Conservation (phyloP, 92 coral and sea anemone genomes). For the Siderastrea siderea region DNA sequence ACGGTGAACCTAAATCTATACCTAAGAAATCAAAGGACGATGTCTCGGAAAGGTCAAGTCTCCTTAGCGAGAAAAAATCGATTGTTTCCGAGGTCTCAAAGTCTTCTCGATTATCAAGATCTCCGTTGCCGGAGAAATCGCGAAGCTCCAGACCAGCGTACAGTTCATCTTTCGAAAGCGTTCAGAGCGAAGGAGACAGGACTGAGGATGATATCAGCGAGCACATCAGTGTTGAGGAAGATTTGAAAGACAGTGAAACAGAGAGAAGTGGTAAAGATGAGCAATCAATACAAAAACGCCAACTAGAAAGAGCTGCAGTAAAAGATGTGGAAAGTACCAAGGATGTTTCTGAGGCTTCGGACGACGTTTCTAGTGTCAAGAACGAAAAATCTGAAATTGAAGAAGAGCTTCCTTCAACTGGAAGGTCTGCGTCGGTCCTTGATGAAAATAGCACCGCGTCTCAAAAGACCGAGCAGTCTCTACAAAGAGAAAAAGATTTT, state of each 20-base stretch:
- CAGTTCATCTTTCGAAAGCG: slow-evolving; percentile 87
- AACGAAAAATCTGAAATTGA: slow-evolving; percentile 61
- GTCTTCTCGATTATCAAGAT: slow-evolving; percentile 18
- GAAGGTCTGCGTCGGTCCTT: neutral
- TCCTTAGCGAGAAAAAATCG: slow-evolving; percentile 11
- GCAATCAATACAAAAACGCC: neutral
- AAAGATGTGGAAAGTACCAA: slow-evolving; percentile 4
- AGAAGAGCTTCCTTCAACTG: slow-evolving; percentile 32
- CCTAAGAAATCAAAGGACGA: slow-evolving; percentile 16
- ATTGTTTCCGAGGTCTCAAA: slow-evolving; percentile 27
- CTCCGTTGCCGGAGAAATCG: slow-evolving; percentile 37
- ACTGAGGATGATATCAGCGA: slow-evolving; percentile 85
- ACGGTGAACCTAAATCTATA: neutral
- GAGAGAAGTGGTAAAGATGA: neutral
- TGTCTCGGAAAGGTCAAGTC: slow-evolving; percentile 19
- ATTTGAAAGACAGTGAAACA: neutral
- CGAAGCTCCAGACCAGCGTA: slow-evolving; percentile 49
- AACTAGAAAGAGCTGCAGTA: neutral
- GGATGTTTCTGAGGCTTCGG: slow-evolving; percentile 37
- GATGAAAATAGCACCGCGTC: slow-evolving; percentile 3
- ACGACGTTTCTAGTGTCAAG: slow-evolving; percentile 21
- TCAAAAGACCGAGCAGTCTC: slow-evolving; percentile 2
- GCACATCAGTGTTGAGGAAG: slow-evolving; percentile 72
- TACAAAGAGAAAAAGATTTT: slow-evolving; percentile 9
- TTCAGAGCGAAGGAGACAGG: slow-evolving; percentile 45